Base-by-base conservation (phyloP, 2,888 invertebrate species). In the Petrolisthes manimaculis region DNA sequence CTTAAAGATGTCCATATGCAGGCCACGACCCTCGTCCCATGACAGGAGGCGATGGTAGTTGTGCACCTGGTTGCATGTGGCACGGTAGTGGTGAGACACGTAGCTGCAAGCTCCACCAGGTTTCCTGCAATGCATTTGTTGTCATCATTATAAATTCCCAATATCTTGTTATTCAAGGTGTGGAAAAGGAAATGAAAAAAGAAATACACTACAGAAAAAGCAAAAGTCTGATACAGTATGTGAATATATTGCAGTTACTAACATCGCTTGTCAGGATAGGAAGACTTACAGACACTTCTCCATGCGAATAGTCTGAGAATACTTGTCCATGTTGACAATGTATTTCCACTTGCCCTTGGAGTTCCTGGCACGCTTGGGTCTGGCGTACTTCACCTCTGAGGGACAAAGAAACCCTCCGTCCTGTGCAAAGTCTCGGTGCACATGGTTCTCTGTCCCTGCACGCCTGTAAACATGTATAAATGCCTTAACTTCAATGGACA, bases 1-100 rank as follows among this genome's bases (percentile, higher is more conserved):
- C 94, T 96, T 96, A 92, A 96, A 96, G 89, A 96, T 96, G 92
- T 96, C 97, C 94, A 96, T 96, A 91, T 96, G 96, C 0, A 97
- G 94, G 12, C 96, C 96, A 83, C 95, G 95, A 86, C 95, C 95
- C 91, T 96, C 95, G 92, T 96, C 96, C 96, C 97, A 97, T 0
- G 96, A 96, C 4, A 97, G 93, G 0, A 97, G 94, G 5, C 97
- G 94, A 92, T 97, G 97, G 92, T 96, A 96, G 92, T 96, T 96
- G 92, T 96, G 96, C 0, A 97, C 95, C 94, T 97, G 97, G 2
- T 95, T 94, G 92, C 97, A 97, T 91, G 96, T 95, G 0, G 97
- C 96, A 91, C 96, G 95, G 92, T 96, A 96, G 91, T 96, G 96
- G 88, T 96, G 96, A 0, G 96, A 95, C 83, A 97, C 94, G 92